Base-by-base conservation (phyloP, 2,888 invertebrate species). In the Crossocerus cetratus region DNA sequence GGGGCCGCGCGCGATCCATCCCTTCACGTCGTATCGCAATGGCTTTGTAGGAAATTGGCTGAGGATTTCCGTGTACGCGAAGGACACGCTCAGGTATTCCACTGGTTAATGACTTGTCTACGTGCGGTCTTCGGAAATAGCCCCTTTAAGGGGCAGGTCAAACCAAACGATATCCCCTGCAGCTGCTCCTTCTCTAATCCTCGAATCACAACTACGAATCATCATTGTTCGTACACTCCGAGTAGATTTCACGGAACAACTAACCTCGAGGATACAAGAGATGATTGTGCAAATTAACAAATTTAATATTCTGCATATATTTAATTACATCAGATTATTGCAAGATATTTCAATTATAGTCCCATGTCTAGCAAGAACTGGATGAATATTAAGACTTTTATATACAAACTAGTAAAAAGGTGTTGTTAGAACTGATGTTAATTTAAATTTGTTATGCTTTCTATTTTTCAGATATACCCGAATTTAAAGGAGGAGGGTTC, bases 401-500 rank as follows among this genome's bases (percentile, higher is more conserved):
- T n/a, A n/a, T n/a, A n/a, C n/a, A n/a, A n/a, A n/a, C n/a, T n/a
- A n/a, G n/a, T n/a, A n/a, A n/a, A n/a, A n/a, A n/a, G n/a, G n/a
- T n/a, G n/a, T n/a, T n/a, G n/a, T n/a, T n/a, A n/a, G n/a, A n/a
- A n/a, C n/a, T n/a, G n/a, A n/a, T n/a, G n/a, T n/a, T n/a, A n/a
- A n/a, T n/a, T n/a, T n/a, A n/a, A n/a, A n/a, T n/a, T n/a, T n/a
- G n/a, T n/a, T n/a, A 14, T 32, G 4, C 2, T 18, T 43, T 42
- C 23, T 21, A 75, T 71, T 73, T 86, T 86, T 56, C 87, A 90
- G 89, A 89, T 90, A 68, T 90, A 90, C 74, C 90, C 90, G 1
- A 74, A 86, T 56, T 72, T 89, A 76, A 90, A 90, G 76, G 89
- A 90, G 73, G 89, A 89, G 18, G 87, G 89, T 16, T 90, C 90